Conservation (phyloP, 2,113 vertebrate species). For the Tricholaema leucomelas region DNA sequence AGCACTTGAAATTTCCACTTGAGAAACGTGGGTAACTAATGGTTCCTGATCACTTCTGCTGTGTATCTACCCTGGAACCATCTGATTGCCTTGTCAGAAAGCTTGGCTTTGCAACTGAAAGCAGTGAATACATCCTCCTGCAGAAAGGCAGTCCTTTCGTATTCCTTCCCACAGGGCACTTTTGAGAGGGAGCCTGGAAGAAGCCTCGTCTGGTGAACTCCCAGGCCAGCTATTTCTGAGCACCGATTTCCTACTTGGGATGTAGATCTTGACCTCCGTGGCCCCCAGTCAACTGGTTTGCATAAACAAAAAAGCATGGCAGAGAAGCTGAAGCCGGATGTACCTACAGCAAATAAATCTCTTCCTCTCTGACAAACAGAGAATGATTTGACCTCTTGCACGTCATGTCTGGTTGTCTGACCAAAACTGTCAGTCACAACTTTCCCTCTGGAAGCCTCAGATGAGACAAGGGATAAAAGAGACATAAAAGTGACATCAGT, state of each 20-base stretch:
- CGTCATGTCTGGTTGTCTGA: constrained; percentile 56
- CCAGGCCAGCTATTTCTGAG: constrained; percentile 65
- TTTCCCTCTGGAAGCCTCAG: constrained; percentile 47
- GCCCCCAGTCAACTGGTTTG: constrained; percentile 42
- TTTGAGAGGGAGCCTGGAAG: constrained; percentile 13
- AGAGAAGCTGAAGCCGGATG: constrained; percentile 64
- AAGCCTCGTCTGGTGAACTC: constrained; percentile 51
- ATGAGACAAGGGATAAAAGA: constrained; percentile 43
- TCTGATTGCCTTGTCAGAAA: not conserved
- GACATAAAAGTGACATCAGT: constrained; percentile 61
- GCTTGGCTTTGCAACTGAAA: not conserved
- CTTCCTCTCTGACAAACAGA: constrained; percentile 71
- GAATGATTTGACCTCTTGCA: constrained; percentile 64
- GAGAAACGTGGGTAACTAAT: not conserved
- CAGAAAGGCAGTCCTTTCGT: not conserved
- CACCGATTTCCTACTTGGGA: constrained; percentile 63
- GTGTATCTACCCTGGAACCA: not conserved
- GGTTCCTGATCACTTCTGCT: not conserved
- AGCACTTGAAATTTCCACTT: constrained; percentile 27
- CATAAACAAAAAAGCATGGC: constrained; percentile 70
- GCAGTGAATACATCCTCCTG: not conserved
- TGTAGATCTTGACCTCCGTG: constrained; percentile 65
- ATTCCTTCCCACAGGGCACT: not conserved
- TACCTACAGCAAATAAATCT: constrained; percentile 74
- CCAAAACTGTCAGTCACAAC: constrained; percentile 54